A percentile compares a stretch with the other conserved stretches of the same genome.
Conservation (phyloP, 2,113 vertebrate genomes). For the Ammodytes marinus region DNA sequence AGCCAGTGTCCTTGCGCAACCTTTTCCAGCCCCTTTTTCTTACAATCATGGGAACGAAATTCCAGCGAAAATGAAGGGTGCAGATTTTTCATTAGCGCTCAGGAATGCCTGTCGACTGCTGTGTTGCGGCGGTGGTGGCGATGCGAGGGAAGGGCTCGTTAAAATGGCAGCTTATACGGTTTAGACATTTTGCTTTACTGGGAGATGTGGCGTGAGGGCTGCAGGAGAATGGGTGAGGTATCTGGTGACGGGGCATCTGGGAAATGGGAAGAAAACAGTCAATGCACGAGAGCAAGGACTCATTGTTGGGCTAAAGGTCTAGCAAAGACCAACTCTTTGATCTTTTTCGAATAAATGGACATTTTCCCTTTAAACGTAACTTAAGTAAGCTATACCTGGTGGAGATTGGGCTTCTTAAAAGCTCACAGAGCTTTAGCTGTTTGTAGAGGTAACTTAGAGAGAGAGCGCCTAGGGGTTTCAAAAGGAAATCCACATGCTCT, state of each 20-base stretch:
- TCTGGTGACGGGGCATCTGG: not conserved
- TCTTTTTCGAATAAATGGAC: constrained; percentile 24
- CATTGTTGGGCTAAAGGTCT: not conserved
- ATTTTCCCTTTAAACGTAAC: constrained; percentile 20
- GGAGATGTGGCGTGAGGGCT: not conserved
- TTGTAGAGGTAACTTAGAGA: constrained; percentile 67
- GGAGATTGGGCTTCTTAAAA: constrained; percentile 45
- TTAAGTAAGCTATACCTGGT: constrained; percentile 30
- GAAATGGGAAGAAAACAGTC: not conserved
- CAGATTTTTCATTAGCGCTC: constrained; percentile 55
- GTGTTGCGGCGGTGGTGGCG: constrained; percentile 12
- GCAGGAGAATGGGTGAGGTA: constrained; percentile 10
- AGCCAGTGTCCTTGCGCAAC: constrained; percentile 42
- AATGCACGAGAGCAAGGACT: not conserved
- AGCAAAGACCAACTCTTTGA: not conserved
- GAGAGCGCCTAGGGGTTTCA: constrained; percentile 48
- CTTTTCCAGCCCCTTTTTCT: constrained; percentile 25
- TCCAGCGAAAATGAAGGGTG: constrained; percentile 36
- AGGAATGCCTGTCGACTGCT: not conserved
- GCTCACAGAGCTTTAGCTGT: constrained; percentile 48
- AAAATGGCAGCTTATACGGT: constrained; percentile 35
- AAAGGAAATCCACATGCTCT: constrained; percentile 70
- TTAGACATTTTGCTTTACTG: constrained; percentile 30
- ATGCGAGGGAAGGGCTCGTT: constrained; percentile 10
- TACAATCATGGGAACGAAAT: constrained; percentile 35